Base-by-base conservation (phyloP, 2,888 invertebrate species). In the Nomada fabriciana region DNA sequence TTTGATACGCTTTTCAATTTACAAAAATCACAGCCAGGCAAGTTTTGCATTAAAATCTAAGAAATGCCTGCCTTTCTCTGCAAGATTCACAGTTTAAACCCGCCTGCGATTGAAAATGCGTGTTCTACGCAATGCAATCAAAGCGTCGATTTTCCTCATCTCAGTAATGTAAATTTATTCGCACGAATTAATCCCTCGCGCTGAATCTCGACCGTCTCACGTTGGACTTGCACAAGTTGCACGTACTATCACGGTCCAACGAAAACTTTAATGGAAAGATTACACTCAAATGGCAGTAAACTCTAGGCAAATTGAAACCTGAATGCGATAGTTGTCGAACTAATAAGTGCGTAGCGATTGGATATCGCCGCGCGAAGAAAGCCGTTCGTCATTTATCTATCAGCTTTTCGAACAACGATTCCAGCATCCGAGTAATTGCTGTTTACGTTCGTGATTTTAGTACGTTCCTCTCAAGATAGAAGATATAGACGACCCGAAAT, bases 241-340 rank as follows among this genome's bases (percentile, higher is more conserved):
- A 59, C 53, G 69, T 68, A 79, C 78, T 83, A 80, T 86, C 76
- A 80, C 77, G 74, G 78, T 57, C 70, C 60, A 52, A 61, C 76
- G 85, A 60, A 86, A 89, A 89, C 84, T 91, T 88, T 89, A 90
- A 91, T 89, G 85, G 85, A 80, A 91, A 90, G 87, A 91, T 91
- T 87, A 89, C 84, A 64, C 71, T 70, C 75, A 83, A 85, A 80
- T 72, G 83, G 82, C 80, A 68, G 77, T 83, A 83, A 84, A 91
- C 83, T 88, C 78, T 73, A 83, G 79, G 88, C 86, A 87, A 90
- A 91, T 91, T 91, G 89, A 89, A 89, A 88, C 87, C 88, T 85
- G 88, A 91, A 91, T 87, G 86, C 86, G 89, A 84, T 82, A 77
- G 77, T 70, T 86, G 87, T 86, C 89, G 86, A 88, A 83, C 85